Conservation (phyloP, 2,797 vertebrate species). For the Serranus cabrilla region DNA sequence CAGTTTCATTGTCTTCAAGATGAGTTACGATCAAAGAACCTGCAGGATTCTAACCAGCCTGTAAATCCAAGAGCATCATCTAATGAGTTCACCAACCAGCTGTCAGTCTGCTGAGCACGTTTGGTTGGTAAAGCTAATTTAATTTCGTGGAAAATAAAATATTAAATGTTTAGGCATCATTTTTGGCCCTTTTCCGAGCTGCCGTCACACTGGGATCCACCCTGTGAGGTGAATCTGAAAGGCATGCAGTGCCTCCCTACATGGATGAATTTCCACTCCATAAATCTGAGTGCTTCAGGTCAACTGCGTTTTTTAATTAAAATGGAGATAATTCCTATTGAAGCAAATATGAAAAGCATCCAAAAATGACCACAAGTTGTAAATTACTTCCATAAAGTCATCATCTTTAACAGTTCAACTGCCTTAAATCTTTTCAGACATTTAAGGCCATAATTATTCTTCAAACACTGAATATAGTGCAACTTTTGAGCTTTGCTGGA, state of each 20-base stretch:
- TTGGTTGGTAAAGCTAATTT: slow-evolving; percentile 33
- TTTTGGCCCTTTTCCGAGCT: slow-evolving; percentile 76
- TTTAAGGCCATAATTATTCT: not conserved
- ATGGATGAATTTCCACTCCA: slow-evolving; percentile 72
- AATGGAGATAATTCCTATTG: slow-evolving; percentile 44
- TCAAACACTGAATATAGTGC: not conserved
- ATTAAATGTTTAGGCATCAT: slow-evolving; percentile 61
- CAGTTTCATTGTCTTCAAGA: slow-evolving; percentile 3
- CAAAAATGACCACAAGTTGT: slow-evolving; percentile 16
- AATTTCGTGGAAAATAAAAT: slow-evolving; percentile 52
- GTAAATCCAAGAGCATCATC: not conserved
- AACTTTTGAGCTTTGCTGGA: not conserved
- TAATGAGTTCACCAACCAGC: slow-evolving; percentile 23
- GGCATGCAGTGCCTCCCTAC: slow-evolving; percentile 79
- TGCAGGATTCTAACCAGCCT: not conserved
- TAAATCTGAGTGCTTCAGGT: slow-evolving; percentile 77
- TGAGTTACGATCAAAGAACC: slow-evolving; percentile 10
- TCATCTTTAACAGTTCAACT: slow-evolving; percentile 24
- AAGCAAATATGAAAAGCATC: slow-evolving; percentile 28
- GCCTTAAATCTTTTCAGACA: not conserved
- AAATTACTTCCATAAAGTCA: slow-evolving; percentile 11
- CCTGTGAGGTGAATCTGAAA: slow-evolving; percentile 78
- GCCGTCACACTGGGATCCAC: slow-evolving; percentile 75
- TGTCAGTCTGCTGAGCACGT: slow-evolving; percentile 30
- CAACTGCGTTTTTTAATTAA: slow-evolving; percentile 67